Evolutionary conservation across 2,888 invertebrate species (phyloP).

Genomic region (Melanargia galathea): DNA sequence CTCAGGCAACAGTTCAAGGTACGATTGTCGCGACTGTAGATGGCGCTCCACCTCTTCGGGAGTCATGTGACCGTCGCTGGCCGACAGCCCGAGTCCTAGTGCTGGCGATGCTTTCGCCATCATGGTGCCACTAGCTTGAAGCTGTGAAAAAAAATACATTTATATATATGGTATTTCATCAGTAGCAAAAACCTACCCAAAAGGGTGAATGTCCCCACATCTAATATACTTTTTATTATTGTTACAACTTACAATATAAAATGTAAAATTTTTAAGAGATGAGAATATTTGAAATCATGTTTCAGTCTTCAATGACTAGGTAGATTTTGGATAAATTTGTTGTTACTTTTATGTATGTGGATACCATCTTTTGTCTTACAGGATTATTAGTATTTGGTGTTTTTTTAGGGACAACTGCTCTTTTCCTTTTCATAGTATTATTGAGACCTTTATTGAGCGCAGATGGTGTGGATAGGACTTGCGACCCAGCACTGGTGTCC

Average conservation of each 20-base stretch:
- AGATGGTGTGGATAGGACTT: constrained; percentile 56
- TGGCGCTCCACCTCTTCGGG: constrained; percentile 95
- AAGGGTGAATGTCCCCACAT: constrained; percentile 32
- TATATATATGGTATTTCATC: constrained; percentile 4
- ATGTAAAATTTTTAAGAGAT: neutral
- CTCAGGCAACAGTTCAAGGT: constrained; percentile 91
- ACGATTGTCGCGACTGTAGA: constrained; percentile 90
- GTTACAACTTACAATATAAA: neutral
- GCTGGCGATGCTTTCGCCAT: constrained; percentile 81
- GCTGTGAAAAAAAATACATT: constrained; percentile 60
- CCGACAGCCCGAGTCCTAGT: constrained; percentile 64
- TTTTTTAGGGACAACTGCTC: constrained; percentile 72
- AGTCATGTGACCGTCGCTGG: constrained; percentile 91
- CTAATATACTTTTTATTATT: neutral
- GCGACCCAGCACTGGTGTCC: constrained; percentile 61
- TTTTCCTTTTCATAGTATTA: constrained; percentile 72
- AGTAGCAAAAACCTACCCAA: constrained; percentile 1
- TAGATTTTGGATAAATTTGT: constrained; percentile 22
- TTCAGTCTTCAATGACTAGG: neutral
- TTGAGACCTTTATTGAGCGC: constrained; percentile 62
- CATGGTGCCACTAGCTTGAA: constrained; percentile 76
- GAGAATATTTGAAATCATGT: neutral
- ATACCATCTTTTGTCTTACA: constrained; percentile 56
- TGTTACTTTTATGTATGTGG: constrained; percentile 35
- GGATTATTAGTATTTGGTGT: constrained; percentile 63